Evolutionary conservation across 2,113 vertebrate species (phyloP), one percentile per base, ranked within the genome.

Genomic region (Crypturellus undulatus): DNA sequence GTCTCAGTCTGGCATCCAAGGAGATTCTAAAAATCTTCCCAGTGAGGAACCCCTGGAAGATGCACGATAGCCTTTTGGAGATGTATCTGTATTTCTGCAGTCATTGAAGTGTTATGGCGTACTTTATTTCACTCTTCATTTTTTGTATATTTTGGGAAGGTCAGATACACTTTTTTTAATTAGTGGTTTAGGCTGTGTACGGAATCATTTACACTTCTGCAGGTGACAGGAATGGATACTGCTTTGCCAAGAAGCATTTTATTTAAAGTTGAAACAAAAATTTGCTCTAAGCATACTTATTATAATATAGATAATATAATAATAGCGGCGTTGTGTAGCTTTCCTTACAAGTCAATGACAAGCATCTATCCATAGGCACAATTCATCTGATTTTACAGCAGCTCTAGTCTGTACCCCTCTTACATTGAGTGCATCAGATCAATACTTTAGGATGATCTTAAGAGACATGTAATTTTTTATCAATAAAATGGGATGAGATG

Each of bases 321-420:
- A 49, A 22, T 22, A 22, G 1, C 42, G 34, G 64, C 30, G 14
- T 72, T 58, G 71, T 88, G 6, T 58, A 10, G 34, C 42, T 65
- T 49, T 24, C 14, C 11, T 40, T 58, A n/a, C 24, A 30, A 1
- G 0, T 36, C 43, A 32, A 3, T 65, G 51, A 25, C 17, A 52
- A 12, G 8, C 34, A 14, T 36, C 19, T 34, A 4, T 30, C 26
- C 43, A 5, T 34, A 20, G n/a, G 47, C 38, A n/a, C n/a, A 45
- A 25, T 40, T 38, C 28, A 24, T 38, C 1, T 3, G 38, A 8
- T 30, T 30, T 30, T 40, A 1, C 1, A 1, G 3, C 8, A 40
- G 4, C 13, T 6, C 7, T 36, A 32, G 32, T 47, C 12, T 9
- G 19, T 54, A 1, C 40, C 52, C 26, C 34, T 14, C 11, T 10